phyloP scores from a whole-genome alignment of 2,888 invertebrate genomes.

The Hofmannophila pseudospretella region DNA sequence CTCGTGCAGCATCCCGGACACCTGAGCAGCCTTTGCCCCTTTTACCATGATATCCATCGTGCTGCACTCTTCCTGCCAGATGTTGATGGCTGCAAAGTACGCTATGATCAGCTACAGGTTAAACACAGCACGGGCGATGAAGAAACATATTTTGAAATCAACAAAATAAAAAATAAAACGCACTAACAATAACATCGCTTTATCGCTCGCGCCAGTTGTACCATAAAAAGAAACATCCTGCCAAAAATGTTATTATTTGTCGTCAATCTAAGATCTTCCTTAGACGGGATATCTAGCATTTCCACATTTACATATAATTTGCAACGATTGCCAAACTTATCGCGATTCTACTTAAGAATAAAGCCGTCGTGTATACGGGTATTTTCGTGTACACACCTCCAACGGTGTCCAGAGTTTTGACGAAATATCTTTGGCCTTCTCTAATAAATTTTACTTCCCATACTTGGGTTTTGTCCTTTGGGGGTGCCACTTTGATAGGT shows the following conservation, averaged over 20 bases:
- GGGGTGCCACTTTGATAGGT: constrained; percentile 52
- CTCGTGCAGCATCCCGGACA: constrained; percentile 56
- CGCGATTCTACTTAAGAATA: background rate
- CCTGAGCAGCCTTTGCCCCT: constrained; percentile 36
- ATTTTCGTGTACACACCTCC: constrained; percentile 45
- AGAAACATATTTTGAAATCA: background rate
- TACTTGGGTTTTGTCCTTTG: constrained; percentile 42
- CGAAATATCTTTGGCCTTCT: constrained; percentile 56
- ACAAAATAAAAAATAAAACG: constrained; percentile 4
- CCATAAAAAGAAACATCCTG: background rate
- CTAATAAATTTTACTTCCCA: constrained; percentile 55
- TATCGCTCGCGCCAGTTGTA: constrained; percentile 4
- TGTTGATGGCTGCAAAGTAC: constrained; percentile 43
- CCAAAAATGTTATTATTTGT: background rate
- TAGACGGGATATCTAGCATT: background rate
- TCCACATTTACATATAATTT: constrained; percentile 5
- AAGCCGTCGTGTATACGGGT: background rate
- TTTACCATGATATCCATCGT: constrained; percentile 67
- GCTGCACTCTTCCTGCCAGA: constrained; percentile 62
- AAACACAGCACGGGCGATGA: background rate
- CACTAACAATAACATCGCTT: constrained; percentile 4
- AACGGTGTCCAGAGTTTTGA: constrained; percentile 50
- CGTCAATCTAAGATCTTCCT: constrained; percentile 5
- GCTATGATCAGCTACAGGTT: background rate
- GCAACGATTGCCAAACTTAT: background rate